These are phyloP conservation scores for Monarcha castaneiventris DNA, from an alignment of 2,113 vertebrate species.

Conservation along the genomic window DNA sequence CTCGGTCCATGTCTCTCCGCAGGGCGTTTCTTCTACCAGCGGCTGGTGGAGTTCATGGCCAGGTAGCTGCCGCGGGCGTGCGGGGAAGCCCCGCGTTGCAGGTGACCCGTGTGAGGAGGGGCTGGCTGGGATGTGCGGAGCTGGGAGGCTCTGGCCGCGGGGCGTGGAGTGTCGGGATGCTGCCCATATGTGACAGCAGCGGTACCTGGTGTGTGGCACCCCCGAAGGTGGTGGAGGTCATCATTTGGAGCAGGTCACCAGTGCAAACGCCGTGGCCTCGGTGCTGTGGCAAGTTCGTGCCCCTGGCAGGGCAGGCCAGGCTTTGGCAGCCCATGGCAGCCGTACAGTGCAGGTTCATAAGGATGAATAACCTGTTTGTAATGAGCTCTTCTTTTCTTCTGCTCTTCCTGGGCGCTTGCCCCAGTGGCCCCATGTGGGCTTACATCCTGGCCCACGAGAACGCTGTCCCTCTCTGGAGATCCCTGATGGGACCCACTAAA, in stretches of 20 bases:
- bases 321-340: neutral
- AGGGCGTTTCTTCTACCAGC: slow-evolving; percentile 94
- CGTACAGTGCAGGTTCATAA: neutral
- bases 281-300: neutral
- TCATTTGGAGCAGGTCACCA: neutral
- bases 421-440: slow-evolving; percentile 90
- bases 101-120: neutral
- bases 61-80: slow-evolving; percentile 71
- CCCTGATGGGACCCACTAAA: slow-evolving; percentile 93
- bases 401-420: neutral
- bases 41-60: slow-evolving; percentile 96
- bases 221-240: rapidly evolving
- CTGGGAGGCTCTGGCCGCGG: neutral
- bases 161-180: neutral
- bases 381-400: neutral
- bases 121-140: neutral
- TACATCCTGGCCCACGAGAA: slow-evolving; percentile 90
- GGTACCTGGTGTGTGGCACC: neutral
- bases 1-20: neutral
- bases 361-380: neutral
- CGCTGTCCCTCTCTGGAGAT: slow-evolving; percentile 85
- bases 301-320: neutral
- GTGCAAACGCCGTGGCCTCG: neutral
- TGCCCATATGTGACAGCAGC: neutral
- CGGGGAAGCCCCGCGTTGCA: neutral